Percentiles rank a stretch among this genome's conserved stretches.
Evolutionary conservation across 1,140 invertebrate species (phyloP).

Genomic region (Drosophila sechellia): DNA sequence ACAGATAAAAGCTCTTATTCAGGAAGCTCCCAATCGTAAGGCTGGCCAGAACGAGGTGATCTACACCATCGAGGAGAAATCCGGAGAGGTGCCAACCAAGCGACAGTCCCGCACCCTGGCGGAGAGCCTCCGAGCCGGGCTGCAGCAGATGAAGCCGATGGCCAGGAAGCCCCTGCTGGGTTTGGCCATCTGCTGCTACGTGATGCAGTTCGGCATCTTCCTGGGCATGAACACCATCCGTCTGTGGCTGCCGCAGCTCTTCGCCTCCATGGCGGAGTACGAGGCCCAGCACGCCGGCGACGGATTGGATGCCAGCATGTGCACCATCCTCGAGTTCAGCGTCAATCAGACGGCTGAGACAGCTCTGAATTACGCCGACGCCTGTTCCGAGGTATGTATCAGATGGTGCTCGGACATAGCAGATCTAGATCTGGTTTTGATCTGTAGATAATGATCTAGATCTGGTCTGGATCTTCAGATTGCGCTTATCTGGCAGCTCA

Average conservation of each 20-base stretch:
- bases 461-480: neutral
- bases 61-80: conserved; percentile 72
- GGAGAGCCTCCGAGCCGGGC: conserved; percentile 61
- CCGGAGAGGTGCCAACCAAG: conserved; percentile 13
- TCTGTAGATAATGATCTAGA: neutral
- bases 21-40: conserved; percentile 67
- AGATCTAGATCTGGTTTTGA: no score
- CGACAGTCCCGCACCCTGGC: conserved; percentile 38
- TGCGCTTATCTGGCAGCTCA: conserved; percentile 2
- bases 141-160: conserved; percentile 76
- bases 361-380: conserved; percentile 45
- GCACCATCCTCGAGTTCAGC: conserved; percentile 76
- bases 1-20: conserved; percentile 65
- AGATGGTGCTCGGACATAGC: conserved; percentile 8
- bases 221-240: conserved; percentile 81
- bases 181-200: conserved; percentile 67
- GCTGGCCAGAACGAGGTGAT: conserved; percentile 54
- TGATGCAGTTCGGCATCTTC: conserved; percentile 80
- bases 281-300: conserved; percentile 34
- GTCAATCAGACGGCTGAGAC: conserved; percentile 70
- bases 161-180: conserved; percentile 72
- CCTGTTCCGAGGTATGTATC: conserved; percentile 50
- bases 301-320: conserved; percentile 61
- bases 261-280: conserved; percentile 78
- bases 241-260: conserved; percentile 79